Evolutionary conservation across 92 coral and sea anemone species (phyloP).

Genomic region (Porites divaricata): DNA sequence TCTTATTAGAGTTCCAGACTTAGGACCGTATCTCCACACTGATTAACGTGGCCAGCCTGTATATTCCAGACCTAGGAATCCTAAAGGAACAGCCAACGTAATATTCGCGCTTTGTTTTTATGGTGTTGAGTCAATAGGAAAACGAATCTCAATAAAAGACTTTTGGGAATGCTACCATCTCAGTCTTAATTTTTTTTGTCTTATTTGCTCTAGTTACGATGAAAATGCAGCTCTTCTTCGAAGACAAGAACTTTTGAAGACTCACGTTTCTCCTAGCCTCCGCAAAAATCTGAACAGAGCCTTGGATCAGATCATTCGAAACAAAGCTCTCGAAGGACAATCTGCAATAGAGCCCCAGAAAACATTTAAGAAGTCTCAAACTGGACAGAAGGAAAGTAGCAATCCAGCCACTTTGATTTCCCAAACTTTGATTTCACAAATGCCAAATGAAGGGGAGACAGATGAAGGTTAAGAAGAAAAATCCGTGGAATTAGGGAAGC

Average conservation of each 20-base stretch:
- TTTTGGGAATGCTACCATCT: not conserved
- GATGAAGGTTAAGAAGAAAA: not conserved
- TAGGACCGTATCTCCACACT: too few relatives aligned
- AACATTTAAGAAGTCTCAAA: not conserved
- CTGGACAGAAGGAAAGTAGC: slow-evolving; percentile 26
- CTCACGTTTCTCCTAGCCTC: slow-evolving; percentile 4
- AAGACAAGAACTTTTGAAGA: not conserved
- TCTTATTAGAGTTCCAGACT: too few relatives aligned
- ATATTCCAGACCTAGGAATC: too few relatives aligned
- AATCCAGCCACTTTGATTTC: too few relatives aligned
- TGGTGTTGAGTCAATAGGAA: not conserved
- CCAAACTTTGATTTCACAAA: not conserved
- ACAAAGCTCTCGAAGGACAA: slow-evolving; percentile 16
- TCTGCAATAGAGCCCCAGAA: not conserved
- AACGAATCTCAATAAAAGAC: too few relatives aligned
- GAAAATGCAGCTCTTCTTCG: slow-evolving; percentile 47
- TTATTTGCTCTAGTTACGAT: slow-evolving; percentile 17
- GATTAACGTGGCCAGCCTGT: too few relatives aligned
- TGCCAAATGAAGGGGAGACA: not conserved
- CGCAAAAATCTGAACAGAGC: slow-evolving; percentile 35
- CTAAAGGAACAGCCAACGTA: too few relatives aligned
- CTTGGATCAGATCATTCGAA: slow-evolving; percentile 36
- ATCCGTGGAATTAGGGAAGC: not conserved
- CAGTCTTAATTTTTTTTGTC: too few relatives aligned
- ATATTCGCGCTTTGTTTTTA: too few relatives aligned